phyloP scores from a whole-genome alignment of 2,888 invertebrate species.

The Drosophila basisetae region DNA sequence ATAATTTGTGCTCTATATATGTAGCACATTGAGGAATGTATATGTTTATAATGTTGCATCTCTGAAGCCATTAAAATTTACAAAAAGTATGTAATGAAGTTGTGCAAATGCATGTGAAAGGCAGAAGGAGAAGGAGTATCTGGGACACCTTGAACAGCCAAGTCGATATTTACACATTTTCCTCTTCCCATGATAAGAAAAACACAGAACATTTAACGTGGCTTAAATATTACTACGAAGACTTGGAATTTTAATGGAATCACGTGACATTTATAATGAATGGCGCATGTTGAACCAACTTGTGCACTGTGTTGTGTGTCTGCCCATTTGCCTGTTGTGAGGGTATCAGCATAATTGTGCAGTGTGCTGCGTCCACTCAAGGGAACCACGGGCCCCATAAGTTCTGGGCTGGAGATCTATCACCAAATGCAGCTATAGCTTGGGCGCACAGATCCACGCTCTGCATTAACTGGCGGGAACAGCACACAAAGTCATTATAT shows the following conservation, averaged over 20 bases:
- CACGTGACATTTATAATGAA: background rate
- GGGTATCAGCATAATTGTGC: no score
- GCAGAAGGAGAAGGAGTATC: background rate
- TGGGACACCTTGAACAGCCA: background rate
- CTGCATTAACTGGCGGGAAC: conserved; percentile 9
- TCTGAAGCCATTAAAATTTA: background rate
- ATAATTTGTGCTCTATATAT: no score
- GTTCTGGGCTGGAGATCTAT: background rate
- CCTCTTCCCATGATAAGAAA: background rate
- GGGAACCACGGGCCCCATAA: background rate
- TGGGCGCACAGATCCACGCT: background rate
- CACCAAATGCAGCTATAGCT: conserved; percentile 34
- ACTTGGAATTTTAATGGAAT: background rate
- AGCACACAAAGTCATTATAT: background rate
- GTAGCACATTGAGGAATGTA: background rate
- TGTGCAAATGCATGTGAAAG: background rate
- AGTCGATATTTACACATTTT: background rate
- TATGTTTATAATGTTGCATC: background rate
- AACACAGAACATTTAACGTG: background rate
- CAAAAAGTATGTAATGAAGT: background rate
- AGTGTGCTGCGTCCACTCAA: background rate
- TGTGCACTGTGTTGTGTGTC: background rate
- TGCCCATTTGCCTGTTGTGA: background rate
- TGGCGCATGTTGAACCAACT: background rate
- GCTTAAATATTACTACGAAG: background rate